Evolutionary conservation across 2,113 vertebrate genomes (phyloP).

Genomic region (Salvelinus alpinus): DNA sequence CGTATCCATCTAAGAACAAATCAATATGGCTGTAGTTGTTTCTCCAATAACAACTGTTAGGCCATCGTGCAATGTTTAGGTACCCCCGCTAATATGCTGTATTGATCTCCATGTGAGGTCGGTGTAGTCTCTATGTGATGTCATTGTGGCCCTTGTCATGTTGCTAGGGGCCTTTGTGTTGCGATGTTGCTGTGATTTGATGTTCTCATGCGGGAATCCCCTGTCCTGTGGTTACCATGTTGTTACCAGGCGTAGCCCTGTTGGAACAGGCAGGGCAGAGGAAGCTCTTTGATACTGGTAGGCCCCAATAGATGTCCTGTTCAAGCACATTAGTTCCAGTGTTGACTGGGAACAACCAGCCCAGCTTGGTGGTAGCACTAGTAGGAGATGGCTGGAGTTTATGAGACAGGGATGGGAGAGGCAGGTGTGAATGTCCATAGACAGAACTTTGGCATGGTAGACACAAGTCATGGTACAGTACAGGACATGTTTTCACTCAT

Average conservation of each 20-base stretch:
- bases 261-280: slow-evolving; percentile 41
- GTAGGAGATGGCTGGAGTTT: not conserved
- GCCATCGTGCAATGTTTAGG: slow-evolving; percentile 12
- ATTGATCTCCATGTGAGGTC: slow-evolving; percentile 41
- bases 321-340: slow-evolving; percentile 71
- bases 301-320: slow-evolving; percentile 53
- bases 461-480: not conserved
- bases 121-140: too few species aligned
- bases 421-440: not conserved
- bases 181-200: slow-evolving; percentile 55
- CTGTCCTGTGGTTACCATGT: slow-evolving; percentile 52
- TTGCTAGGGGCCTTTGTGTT: slow-evolving; percentile 47
- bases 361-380: not conserved
- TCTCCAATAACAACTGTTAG: slow-evolving; percentile 20
- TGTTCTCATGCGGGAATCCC: slow-evolving; percentile 42
- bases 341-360: slow-evolving; percentile 51
- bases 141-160: slow-evolving; percentile 40
- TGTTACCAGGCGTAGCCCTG: slow-evolving; percentile 50
- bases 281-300: slow-evolving; percentile 64
- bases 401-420: slow-evolving; percentile 20
- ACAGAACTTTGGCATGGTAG: not conserved
- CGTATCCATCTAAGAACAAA: slow-evolving; percentile 34
- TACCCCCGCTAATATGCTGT: slow-evolving; percentile 17
- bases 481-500: not conserved
- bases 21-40: slow-evolving; percentile 30